Base-by-base conservation (phyloP, 2,113 vertebrate genomes). In the Aramus guarauna region DNA sequence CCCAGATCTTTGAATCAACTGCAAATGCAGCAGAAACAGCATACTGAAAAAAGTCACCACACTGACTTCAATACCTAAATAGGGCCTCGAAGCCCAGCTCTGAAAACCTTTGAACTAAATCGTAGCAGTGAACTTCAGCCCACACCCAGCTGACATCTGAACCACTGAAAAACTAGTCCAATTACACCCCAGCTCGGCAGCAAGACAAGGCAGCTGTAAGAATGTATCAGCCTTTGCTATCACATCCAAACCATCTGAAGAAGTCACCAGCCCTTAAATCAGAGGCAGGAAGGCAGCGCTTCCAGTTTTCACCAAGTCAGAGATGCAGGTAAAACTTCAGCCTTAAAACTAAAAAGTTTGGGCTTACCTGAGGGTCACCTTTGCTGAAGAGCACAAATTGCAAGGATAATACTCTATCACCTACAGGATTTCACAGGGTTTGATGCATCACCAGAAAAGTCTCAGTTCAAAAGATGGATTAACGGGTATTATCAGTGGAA, bases 71-170 rank as follows among this genome's bases (percentile, higher is more conserved):
- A 95, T 94, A 75, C 69, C 69, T 89, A 94, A 92, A 87, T 55
- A 95, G 64, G 83, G 83, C 69, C 83, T 39, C 59, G 76, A 91
- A 92, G 48, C 84, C 89, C 62, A 85, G 83, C 69, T 94, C 89
- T 73, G 77, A 82, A 91, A 91, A 95, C 48, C 91, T 95, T 95
- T 96, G 97, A 97, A 95, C 89, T 97, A 91, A 91, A 89, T 85
- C 1, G 12, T 58, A 90, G 84, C 86, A 74, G 80, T 96, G 92
- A 94, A 96, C 92, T 95, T 82, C 80, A 92, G 84, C 77, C 92
- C 92, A 79, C 62, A 91, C 37, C 77, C 81, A 94, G 80, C 80
- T 94, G 97, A 95, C 95, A 91, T 78, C 88, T 96, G 92, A 94
- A 94, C 96, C 88, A 9, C 76, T n/a, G 88, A 47, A 68, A 93